Evolutionary conservation across 2,113 vertebrate species (phyloP).

Genomic region (Hipposideros armiger): DNA sequence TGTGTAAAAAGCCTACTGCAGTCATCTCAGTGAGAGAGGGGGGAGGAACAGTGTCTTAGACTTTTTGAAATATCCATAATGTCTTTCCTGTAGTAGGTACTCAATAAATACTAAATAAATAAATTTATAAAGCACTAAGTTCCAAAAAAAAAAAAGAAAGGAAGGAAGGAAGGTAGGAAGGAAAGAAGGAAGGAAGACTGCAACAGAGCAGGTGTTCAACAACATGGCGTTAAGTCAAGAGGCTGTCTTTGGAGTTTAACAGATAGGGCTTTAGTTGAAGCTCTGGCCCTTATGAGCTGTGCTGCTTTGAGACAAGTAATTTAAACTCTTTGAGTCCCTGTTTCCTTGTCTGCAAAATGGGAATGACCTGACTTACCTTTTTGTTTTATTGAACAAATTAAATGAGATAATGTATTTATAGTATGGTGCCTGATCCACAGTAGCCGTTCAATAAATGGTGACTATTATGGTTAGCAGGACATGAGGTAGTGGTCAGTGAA

Average conservation of each 20-base stretch:
- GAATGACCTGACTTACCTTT: neutral
- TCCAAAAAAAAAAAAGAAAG: neutral
- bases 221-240: neutral
- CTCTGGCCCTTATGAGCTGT: neutral
- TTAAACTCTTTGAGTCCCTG: neutral
- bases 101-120: constrained; percentile 38
- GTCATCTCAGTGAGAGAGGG: neutral
- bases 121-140: neutral
- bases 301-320: neutral
- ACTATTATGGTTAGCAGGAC: neutral
- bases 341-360: constrained; percentile 18
- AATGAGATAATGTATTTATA: neutral
- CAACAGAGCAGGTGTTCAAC: neutral
- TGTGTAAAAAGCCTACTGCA: neutral
- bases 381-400: constrained; percentile 31
- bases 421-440: neutral
- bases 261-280: neutral
- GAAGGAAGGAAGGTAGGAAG: too few species aligned
- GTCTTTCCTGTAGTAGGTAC: neutral
- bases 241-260: neutral
- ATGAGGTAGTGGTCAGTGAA: neutral
- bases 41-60: neutral
- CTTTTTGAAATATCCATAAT: constrained; percentile 38
- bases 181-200: neutral
- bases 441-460: neutral